Evolutionary conservation across 1,140 invertebrate species (phyloP).

Genomic region (Frieseomelitta varia): DNA sequence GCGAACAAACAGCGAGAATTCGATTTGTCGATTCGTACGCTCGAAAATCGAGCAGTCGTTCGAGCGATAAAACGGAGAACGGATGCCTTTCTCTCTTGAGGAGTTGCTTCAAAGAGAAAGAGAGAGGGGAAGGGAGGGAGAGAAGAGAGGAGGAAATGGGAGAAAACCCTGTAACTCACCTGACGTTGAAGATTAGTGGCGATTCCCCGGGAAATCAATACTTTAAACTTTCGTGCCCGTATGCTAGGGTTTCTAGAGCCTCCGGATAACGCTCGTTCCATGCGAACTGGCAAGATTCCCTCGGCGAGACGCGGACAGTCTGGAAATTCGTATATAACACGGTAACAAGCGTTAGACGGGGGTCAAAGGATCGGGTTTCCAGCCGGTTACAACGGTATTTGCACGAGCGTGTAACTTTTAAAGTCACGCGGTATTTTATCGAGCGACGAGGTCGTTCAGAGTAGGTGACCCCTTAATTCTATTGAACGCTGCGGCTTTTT

Average conservation of each 20-base stretch:
- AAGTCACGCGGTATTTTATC: not conserved
- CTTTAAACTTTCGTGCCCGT: conserved; percentile 1
- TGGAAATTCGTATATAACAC: not conserved
- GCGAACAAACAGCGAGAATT: conserved; percentile 65
- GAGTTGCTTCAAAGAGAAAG: not conserved
- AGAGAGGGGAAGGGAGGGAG: not conserved
- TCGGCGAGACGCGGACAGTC: not conserved
- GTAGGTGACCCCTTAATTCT: conserved; percentile 19
- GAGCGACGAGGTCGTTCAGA: not conserved
- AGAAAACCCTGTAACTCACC: conserved; percentile 36
- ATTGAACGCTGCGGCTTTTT: not conserved
- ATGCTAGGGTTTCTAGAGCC: not conserved
- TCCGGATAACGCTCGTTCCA: not conserved
- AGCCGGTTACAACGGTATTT: not conserved
- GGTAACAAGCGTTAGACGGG: not conserved
- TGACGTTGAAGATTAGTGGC: conserved; percentile 46
- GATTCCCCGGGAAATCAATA: conserved; percentile 35
- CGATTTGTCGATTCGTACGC: conserved; percentile 65
- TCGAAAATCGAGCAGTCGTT: conserved; percentile 63
- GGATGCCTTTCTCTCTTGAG: not conserved
- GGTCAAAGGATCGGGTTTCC: not conserved
- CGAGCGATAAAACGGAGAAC: conserved; percentile 33
- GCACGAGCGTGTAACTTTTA: not conserved
- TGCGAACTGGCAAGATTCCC: not conserved
- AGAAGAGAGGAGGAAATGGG: not conserved